phyloP scores from a whole-genome alignment of 2,888 invertebrate genomes.

The Polymixis flavicincta region DNA sequence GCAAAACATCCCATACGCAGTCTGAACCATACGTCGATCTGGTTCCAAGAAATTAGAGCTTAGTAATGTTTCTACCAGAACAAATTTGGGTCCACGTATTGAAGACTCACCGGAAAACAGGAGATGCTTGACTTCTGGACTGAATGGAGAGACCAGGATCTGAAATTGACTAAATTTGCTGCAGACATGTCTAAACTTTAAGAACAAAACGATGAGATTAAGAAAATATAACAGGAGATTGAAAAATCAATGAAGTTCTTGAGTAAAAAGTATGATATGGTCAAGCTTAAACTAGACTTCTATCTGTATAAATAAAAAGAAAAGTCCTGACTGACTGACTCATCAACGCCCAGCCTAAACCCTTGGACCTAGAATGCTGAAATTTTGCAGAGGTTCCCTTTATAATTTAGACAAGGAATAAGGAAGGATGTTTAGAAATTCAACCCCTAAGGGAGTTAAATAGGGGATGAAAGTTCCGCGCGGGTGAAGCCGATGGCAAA shows the following conservation, averaged over 20 bases:
- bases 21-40: background rate
- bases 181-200: background rate
- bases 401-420: no score
- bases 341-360: no score
- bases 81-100: background rate
- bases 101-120: background rate
- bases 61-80: background rate
- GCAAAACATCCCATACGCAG: no score
- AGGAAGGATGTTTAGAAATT: no score
- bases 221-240: background rate
- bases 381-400: no score
- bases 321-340: no score
- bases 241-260: background rate
- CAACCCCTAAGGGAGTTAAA: no score
- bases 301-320: no score
- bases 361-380: no score
- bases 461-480: no score
- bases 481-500: no score
- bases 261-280: background rate
- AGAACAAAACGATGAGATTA: background rate
- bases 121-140: background rate
- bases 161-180: background rate
- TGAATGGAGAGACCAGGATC: background rate
- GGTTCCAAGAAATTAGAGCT: background rate
- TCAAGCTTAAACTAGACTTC: background rate